Percentiles rank a stretch among this genome's conserved stretches.
These are phyloP conservation scores for Ceratosolen fusciceps DNA, from an alignment of 1,140 invertebrate species.

Conservation along the genomic window DNA sequence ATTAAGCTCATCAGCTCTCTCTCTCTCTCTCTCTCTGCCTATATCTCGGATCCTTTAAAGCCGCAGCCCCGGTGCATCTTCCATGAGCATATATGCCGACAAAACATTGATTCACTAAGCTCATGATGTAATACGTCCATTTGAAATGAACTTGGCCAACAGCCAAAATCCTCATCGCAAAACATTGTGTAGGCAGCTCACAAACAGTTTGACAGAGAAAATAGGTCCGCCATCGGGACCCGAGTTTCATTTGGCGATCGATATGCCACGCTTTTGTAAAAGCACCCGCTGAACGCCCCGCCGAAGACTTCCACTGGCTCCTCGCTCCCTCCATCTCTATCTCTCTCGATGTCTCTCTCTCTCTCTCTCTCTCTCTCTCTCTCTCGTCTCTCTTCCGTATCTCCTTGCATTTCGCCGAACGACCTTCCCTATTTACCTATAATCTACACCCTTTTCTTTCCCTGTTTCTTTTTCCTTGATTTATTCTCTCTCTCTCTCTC, in stretches of 20 bases:
- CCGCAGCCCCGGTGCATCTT: neutral
- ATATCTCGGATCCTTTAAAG: too few species aligned
- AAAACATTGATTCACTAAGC: slow-evolving; percentile 67
- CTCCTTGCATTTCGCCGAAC: neutral
- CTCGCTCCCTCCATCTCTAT: neutral
- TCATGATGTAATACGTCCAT: slow-evolving; percentile 67
- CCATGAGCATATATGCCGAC: slow-evolving; percentile 44
- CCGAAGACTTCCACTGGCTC: slow-evolving; percentile 15
- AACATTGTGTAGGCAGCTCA: slow-evolving; percentile 55
- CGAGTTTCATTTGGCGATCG: slow-evolving; percentile 59
- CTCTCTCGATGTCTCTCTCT: neutral
- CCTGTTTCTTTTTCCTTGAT: neutral
- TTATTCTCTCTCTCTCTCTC: slow-evolving; percentile 15
- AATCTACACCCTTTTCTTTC: neutral
- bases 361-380: slow-evolving; percentile 9
- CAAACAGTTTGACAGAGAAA: slow-evolving; percentile 62
- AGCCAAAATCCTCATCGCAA: slow-evolving; percentile 65
- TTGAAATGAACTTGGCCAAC: slow-evolving; percentile 65
- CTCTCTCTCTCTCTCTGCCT: too few species aligned
- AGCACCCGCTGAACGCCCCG: slow-evolving; percentile 26
- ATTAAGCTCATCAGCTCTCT: too few species aligned
- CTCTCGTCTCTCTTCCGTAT: neutral
- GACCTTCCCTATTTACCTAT: neutral
- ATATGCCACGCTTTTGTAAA: slow-evolving; percentile 58
- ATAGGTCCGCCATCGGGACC: slow-evolving; percentile 57